Evolutionary conservation across 2,113 vertebrate species (phyloP), one percentile per base, ranked within the genome.

Genomic region (Morphnarchus princeps): DNA sequence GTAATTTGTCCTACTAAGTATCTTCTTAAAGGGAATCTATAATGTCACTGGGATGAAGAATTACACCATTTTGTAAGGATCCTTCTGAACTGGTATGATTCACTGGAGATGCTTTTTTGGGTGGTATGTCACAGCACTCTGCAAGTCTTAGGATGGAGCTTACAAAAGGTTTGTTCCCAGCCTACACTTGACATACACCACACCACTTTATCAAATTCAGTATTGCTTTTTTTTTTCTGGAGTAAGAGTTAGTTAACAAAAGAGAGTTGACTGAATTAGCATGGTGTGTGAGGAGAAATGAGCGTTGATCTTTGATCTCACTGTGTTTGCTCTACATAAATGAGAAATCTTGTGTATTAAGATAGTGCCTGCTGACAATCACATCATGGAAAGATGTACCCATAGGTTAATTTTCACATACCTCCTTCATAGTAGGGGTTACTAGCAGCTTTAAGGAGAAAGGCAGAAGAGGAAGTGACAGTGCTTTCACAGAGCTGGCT

Each of bases 21-120:
- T 92, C 93, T 98, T 90, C 86, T 96, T 98, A 97, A 97, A 97
- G 89, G 45, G 95, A 97, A 98, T 98, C 97, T 81, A 97, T 97
- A 98, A 90, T 91, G 82, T 92, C 93, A 97, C 36, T 78, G 72
- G 76, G 91, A 95, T 97, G 96, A 98, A 97, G 95, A 97, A 98
- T 97, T 52, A 67, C 94, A 95, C 96, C 45, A 87, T 95, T 98
- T 95, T 93, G 73, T 87, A 94, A 96, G 63, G 78, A 81, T 82
- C 69, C 49, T 93, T 96, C 91, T 86, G 67, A 92, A 92, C 69
- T 91, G 54, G 24, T 69, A 55, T 69, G 90, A 94, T 91, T 96
- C 71, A 94, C 55, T 57, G 18, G 31, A 36, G 57, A 16, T 92
- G 40, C 31, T 69, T 61, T 92, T 82, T 94, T 45, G 43, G 66